Evolutionary conservation across 2,113 vertebrate species (phyloP).

Genomic region (Ondatra zibethicus): DNA sequence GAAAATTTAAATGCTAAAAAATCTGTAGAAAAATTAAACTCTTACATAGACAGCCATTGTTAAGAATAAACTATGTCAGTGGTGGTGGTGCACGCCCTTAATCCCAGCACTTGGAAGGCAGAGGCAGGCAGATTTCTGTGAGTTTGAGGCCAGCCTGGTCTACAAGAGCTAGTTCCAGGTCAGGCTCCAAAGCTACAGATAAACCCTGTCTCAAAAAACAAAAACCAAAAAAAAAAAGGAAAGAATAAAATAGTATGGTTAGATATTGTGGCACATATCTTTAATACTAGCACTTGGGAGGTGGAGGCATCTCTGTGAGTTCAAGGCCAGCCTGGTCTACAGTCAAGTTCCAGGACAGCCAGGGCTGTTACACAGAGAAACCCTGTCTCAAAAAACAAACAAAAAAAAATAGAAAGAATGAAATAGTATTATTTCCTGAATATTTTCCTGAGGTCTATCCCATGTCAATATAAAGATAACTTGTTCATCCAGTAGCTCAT

Average conservation of each 20-base stretch:
- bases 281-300: too few relatives aligned
- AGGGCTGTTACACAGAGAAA: not conserved
- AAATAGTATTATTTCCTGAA: not conserved
- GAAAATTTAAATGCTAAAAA: not conserved
- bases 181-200: too few relatives aligned
- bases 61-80: not conserved
- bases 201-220: too few relatives aligned
- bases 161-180: too few relatives aligned
- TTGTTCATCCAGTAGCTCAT: conserved; percentile 13
- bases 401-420: not conserved
- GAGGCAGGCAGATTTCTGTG: too few relatives aligned
- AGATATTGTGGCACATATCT: too few relatives aligned
- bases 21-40: conserved; percentile 35
- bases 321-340: not conserved
- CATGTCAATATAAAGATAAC: not conserved
- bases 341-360: not conserved
- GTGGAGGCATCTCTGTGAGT: not conserved
- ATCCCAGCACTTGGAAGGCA: too few relatives aligned
- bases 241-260: too few relatives aligned
- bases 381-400: not conserved
- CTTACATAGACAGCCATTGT: not conserved
- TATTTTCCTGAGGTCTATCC: not conserved
- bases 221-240: too few relatives aligned
- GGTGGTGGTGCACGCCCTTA: too few relatives aligned
- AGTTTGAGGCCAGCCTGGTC: too few relatives aligned